A percentile compares a stretch with the other conserved stretches of the same genome.
These are phyloP conservation scores for Macroramphosus scolopax DNA, from an alignment of 2,797 vertebrate species.

Conservation along the genomic window DNA sequence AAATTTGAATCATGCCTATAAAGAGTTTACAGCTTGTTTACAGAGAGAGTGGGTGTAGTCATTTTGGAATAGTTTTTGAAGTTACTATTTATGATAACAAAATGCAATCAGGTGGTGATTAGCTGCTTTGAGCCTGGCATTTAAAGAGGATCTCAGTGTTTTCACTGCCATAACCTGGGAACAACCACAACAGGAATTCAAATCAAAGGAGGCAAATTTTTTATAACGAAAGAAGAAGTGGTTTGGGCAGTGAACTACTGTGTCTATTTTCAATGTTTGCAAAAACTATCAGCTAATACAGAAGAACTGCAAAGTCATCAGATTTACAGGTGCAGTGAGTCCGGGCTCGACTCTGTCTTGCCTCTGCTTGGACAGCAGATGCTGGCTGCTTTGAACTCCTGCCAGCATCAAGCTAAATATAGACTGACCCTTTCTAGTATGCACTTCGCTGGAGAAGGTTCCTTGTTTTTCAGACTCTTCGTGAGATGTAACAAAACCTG, in stretches of 20 bases:
- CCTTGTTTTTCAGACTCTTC: slow-evolving; percentile 47
- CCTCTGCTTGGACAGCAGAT: slow-evolving; percentile 46
- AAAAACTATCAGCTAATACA: slow-evolving; percentile 50
- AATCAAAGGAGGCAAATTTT: not conserved
- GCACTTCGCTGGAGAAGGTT: slow-evolving; percentile 42
- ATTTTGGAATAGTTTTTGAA: no score
- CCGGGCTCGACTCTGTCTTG: slow-evolving; percentile 46
- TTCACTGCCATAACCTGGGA: no score
- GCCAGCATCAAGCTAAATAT: slow-evolving; percentile 74
- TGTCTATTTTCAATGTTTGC: slow-evolving; percentile 23
- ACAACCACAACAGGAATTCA: slow-evolving; percentile 1
- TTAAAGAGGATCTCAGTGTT: no score
- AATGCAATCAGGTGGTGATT: no score
- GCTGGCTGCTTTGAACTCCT: slow-evolving; percentile 64
- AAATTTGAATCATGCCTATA: no score
- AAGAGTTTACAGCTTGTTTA: no score
- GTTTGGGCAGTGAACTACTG: no score
- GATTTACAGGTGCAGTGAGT: slow-evolving; percentile 71
- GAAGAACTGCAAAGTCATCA: slow-evolving; percentile 76
- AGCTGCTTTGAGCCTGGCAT: no score
- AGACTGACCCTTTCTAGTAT: slow-evolving; percentile 50
- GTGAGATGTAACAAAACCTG: slow-evolving; percentile 35
- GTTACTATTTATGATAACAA: no score
- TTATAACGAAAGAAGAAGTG: no score
- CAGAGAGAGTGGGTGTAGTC: no score